Evolutionary conservation across 2,888 invertebrate species (phyloP), one percentile per base, ranked within the genome.

Genomic region (Drosophila picticornis): DNA sequence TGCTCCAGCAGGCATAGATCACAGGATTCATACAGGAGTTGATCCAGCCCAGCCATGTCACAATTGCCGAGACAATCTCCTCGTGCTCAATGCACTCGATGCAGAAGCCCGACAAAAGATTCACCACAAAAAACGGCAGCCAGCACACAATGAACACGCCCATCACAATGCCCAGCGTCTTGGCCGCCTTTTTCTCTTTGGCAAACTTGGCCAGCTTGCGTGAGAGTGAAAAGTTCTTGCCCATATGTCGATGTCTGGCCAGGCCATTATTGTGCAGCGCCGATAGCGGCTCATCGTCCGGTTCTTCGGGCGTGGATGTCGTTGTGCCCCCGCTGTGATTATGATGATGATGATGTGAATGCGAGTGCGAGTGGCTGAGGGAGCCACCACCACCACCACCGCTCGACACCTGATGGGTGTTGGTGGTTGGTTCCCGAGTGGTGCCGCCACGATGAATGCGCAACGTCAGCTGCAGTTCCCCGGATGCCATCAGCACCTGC

Each of bases 1-100:
- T 95, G 94, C 98, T 98, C 97, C 99, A 99, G 92, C 98, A 98
- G n/a, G 99, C 99, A 93, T 99, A 99, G 92, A 99, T 99, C 81
- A 99, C 97, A 0, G 99, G 99, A 94, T 98, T 98, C 98, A 98
- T 98, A 74, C 97, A 97, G 55, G 98, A 98, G 94, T 98, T 98
- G 93, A 98, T 97, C 98, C 98, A 98, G 61, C 98, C 98, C 50
- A 98, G 95, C 98, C 98, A 98, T 81, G 98, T 98, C 72, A 98
- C 98, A 70, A 98, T 95, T 50, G 97, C 97, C 77, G 96, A 96
- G 34, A 98, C 96, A 69, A 97, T 95, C 93, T 98, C 97, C 92
- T 97, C 97, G 91, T 97, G 96, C 93, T 96, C 96, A 84, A 98
- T 97, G 93, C 98, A 98, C 90, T 96, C 95, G 75, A 96, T 95